Evolutionary conservation across 2,113 vertebrate species (phyloP), one percentile per base, ranked within the genome.

Genomic region (Cyprinodon variegatus): DNA sequence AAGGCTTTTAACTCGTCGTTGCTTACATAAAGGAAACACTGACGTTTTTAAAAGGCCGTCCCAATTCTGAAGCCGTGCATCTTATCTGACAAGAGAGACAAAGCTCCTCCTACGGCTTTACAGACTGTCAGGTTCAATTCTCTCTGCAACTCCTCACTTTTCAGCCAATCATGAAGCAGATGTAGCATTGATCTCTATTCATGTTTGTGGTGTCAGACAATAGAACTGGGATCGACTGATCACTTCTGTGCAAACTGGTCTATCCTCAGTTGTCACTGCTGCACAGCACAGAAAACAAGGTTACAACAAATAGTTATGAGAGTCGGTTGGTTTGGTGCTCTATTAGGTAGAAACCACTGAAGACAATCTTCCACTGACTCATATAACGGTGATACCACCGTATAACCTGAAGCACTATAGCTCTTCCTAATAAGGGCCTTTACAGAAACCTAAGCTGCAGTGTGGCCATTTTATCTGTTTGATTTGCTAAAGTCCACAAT

Each of bases 1-100:
- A 77, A 84, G 43, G 65, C 72, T 60, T 41, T 72, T 74, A 71
- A 68, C 77, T 79, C 65, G 70, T 29, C 29, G 29, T 29, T 29
- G 29, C 29, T 29, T 29, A 29, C 29, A 29, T 29, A 29, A 29
- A 29, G 29, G 29, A 29, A 29, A 29, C 29, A 29, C 29, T 29
- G 29, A 29, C 29, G 29, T 1, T 29, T 29, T 29, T 29, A 29
- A 57, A 57, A 57, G 17, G n/a, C 50, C n/a, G 50, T n/a, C 50
- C 17, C n/a, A 57, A 76, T 12, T 63, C 41, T 65, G 66, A 73
- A 61, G 38, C 45, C 20, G 29, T 11, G 13, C 4, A 13, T 64
- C 45, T 65, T 22, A 50, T 76, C 71, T 69, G 63, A 60, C 46
- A 11, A 3, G 22, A 11, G 40, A 68, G 78, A 73, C 66, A 66